These are phyloP conservation scores for Globicephala melas DNA, from an alignment of 2,113 vertebrate species.

Conservation along the genomic window DNA sequence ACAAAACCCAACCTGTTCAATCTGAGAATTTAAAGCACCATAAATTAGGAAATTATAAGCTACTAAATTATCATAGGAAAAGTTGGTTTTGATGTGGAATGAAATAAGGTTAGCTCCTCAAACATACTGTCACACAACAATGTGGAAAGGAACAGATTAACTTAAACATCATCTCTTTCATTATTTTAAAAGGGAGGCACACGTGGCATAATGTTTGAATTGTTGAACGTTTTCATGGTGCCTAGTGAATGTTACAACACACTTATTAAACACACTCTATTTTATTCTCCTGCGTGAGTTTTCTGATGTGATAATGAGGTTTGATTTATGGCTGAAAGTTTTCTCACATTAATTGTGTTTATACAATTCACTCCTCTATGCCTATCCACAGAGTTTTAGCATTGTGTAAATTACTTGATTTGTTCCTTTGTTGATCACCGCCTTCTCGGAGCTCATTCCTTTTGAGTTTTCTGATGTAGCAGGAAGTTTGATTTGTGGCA, in stretches of 20 bases:
- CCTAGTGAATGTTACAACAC: background rate
- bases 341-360: background rate
- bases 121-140: background rate
- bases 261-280: background rate
- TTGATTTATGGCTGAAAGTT: background rate
- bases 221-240: background rate
- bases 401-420: background rate
- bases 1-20: background rate
- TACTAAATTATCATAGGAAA: background rate
- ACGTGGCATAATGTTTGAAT: background rate
- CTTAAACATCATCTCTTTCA: background rate
- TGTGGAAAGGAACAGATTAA: background rate
- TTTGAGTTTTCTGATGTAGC: slow-evolving; percentile 25
- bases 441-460: background rate
- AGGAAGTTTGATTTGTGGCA: slow-evolving; percentile 24
- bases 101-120: background rate
- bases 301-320: background rate
- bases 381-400: background rate
- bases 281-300: background rate
- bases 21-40: background rate
- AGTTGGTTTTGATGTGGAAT: background rate
- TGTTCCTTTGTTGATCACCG: background rate
- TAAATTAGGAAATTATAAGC: background rate
- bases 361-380: background rate
- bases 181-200: background rate